These are phyloP conservation scores for Hoplostethus mediterraneus DNA, from an alignment of 2,797 vertebrate species.

Conservation along the genomic window DNA sequence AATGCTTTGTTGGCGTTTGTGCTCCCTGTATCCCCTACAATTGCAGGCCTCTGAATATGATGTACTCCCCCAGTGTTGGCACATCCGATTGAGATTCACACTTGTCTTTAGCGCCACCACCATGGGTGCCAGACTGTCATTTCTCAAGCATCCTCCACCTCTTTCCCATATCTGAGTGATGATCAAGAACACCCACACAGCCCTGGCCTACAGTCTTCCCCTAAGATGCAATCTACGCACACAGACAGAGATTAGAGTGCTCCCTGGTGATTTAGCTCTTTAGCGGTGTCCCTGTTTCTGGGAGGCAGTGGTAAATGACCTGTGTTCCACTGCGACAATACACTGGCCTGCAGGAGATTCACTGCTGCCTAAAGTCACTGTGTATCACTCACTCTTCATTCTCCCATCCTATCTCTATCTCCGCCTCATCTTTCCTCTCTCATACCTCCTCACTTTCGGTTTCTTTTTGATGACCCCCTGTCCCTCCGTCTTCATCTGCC, in stretches of 20 bases:
- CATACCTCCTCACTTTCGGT: constrained; percentile 24
- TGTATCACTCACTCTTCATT: constrained; percentile 63
- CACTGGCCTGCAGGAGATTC: constrained; percentile 48
- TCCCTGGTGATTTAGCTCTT: constrained; percentile 72
- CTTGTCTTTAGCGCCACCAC: constrained; percentile 39
- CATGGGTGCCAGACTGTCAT: constrained; percentile 33
- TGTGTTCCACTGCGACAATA: constrained; percentile 36
- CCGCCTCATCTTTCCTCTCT: constrained; percentile 21
- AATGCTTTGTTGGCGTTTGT: constrained; percentile 5
- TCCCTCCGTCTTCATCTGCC: constrained; percentile 25
- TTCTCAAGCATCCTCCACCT: constrained; percentile 21
- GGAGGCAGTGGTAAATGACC: constrained; percentile 70
- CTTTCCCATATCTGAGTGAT: constrained; percentile 45
- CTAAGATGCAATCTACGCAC: constrained; percentile 59
- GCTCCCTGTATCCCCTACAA: background rate
- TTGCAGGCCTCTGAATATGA: background rate
- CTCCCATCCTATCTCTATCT: constrained; percentile 39
- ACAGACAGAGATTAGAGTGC: constrained; percentile 56
- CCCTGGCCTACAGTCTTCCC: constrained; percentile 30
- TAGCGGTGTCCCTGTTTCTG: constrained; percentile 63
- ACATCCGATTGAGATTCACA: constrained; percentile 20
- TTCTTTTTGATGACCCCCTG: constrained; percentile 27
- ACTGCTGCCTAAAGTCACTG: constrained; percentile 42
- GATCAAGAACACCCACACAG: constrained; percentile 63
- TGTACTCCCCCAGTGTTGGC: constrained; percentile 1